These are phyloP conservation scores for Apomyelois bistriatella DNA, from an alignment of 2,888 invertebrate species.

Conservation along the genomic window DNA sequence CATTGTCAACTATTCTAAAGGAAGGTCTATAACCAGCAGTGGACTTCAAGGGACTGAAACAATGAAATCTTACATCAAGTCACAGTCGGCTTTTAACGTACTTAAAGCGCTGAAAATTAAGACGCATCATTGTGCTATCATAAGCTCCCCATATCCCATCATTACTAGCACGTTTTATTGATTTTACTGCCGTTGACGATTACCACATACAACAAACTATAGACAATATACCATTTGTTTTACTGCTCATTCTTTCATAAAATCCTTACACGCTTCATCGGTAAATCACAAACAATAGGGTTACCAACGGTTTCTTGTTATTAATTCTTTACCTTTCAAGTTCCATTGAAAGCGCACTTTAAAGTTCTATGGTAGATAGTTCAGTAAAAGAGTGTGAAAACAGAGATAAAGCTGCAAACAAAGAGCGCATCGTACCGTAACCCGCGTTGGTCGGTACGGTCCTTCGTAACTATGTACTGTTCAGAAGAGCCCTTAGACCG, in stretches of 20 bases:
- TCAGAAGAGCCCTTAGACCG: no score
- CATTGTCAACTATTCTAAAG: no score
- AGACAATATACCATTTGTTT: slow-evolving; percentile 2
- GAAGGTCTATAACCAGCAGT: no score
- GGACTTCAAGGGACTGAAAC: no score
- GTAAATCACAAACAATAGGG: slow-evolving; percentile 36
- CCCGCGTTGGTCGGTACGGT: no score
- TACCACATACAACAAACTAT: background rate
- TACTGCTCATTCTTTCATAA: slow-evolving; percentile 8
- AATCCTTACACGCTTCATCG: slow-evolving; percentile 6
- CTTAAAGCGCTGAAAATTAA: no score
- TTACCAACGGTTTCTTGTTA: slow-evolving; percentile 34
- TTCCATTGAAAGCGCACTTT: slow-evolving; percentile 25
- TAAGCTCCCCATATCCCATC: no score
- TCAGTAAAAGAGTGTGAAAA: background rate
- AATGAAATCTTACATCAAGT: no score
- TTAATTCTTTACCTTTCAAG: slow-evolving; percentile 35
- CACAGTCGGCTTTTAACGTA: no score
- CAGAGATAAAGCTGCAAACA: slow-evolving; percentile 16
- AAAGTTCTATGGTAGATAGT: slow-evolving; percentile 13
- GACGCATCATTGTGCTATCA: no score
- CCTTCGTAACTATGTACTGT: no score
- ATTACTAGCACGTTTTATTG: background rate
- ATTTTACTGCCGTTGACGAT: background rate
- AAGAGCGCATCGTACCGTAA: background rate